Percentiles rank a stretch among this genome's conserved stretches.
Conservation (phyloP, 2,888 invertebrate species). For the Eupithecia inturbata region DNA sequence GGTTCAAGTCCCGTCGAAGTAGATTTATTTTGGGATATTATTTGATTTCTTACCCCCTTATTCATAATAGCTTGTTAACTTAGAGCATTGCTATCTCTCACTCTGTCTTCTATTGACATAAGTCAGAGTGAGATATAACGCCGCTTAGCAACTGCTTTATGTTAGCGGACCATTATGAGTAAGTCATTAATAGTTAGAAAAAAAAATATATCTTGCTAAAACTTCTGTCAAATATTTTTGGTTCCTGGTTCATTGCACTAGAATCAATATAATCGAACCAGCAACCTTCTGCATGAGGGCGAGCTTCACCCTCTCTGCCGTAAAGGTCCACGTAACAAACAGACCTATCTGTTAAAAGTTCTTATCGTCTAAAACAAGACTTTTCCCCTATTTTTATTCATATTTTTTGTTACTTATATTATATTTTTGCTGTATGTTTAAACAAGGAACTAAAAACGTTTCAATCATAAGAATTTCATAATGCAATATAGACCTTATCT, state of each 20-base stretch:
- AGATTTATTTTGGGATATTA: no score
- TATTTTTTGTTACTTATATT: neutral
- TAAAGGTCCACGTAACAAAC: neutral
- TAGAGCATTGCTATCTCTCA: no score
- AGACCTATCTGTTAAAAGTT: neutral
- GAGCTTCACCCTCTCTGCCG: neutral
- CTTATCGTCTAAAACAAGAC: neutral
- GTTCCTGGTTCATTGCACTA: neutral
- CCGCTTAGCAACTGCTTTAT: no score
- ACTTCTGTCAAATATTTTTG: no score
- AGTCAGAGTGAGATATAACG: no score
- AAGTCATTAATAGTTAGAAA: no score
- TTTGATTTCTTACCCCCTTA: no score
- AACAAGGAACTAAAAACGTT: neutral
- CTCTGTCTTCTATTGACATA: no score
- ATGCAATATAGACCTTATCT: conserved; percentile 16
- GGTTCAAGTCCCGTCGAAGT: no score
- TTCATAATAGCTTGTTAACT: no score
- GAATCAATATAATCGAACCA: neutral
- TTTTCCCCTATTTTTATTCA: neutral
- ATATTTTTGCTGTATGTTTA: neutral
- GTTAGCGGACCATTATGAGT: no score
- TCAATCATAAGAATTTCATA: conserved; percentile 2
- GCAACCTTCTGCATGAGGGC: neutral
- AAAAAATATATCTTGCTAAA: no score